Conservation (phyloP, 2,888 invertebrate species). For the Incurvaria masculella region DNA sequence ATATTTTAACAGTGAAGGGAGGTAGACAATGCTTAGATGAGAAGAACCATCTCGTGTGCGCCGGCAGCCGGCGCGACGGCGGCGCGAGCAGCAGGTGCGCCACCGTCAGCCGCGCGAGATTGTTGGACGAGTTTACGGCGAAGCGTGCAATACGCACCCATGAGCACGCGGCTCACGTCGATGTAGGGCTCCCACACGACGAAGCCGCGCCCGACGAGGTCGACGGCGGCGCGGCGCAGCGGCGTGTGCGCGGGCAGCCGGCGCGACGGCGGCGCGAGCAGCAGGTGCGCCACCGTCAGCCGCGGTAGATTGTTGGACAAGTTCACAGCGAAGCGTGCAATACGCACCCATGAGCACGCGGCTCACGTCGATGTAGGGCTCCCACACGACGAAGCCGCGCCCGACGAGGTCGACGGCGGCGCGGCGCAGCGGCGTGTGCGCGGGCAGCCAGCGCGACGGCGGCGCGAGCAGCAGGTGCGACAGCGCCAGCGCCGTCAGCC, state of each 20-base stretch:
- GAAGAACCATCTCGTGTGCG: no score
- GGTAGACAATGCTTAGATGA: no score
- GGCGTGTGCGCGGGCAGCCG: constrained; percentile 93
- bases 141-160: constrained; percentile 50
- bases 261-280: constrained; percentile 86
- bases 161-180: constrained; percentile 42
- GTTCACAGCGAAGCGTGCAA: constrained; percentile 48
- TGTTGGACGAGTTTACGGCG: constrained; percentile 63
- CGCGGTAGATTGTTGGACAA: constrained; percentile 84
- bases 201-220: constrained; percentile 95
- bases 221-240: constrained; percentile 93
- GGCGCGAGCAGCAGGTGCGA: constrained; percentile 86
- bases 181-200: constrained; percentile 97
- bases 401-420: constrained; percentile 98
- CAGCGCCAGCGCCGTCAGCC: constrained; percentile 90
- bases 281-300: constrained; percentile 88
- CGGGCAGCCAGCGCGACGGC: constrained; percentile 91
- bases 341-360: constrained; percentile 38
- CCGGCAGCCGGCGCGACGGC: constrained; percentile 91
- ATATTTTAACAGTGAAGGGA: no score
- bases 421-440: constrained; percentile 88
- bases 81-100: constrained; percentile 89
- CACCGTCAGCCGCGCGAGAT: constrained; percentile 87
- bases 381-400: constrained; percentile 98
- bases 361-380: constrained; percentile 70